Conservation (phyloP, 2,797 vertebrate species). For the Muraenolepis orangiensis region DNA sequence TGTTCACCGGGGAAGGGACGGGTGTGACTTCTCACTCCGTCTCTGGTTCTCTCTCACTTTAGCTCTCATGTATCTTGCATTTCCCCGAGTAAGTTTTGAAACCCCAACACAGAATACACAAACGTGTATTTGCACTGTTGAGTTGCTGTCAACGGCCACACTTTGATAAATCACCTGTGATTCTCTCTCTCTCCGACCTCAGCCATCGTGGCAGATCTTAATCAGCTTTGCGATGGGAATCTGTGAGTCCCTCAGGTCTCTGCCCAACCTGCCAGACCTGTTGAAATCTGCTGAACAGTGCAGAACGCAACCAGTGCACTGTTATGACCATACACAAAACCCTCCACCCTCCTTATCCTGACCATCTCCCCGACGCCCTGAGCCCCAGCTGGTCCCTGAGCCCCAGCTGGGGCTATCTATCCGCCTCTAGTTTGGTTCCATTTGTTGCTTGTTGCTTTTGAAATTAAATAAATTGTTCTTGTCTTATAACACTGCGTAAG, state of each 20-base stretch:
- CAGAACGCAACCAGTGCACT: slow-evolving; percentile 42
- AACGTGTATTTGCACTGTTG: neutral
- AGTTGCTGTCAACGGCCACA: neutral
- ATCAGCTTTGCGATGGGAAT: neutral
- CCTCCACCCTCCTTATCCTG: slow-evolving; percentile 10
- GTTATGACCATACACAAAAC: slow-evolving; percentile 59
- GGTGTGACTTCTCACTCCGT: slow-evolving; percentile 30
- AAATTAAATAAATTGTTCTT: neutral
- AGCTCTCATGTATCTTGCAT: slow-evolving; percentile 21
- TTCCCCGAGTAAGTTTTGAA: neutral
- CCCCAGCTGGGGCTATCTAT: neutral
- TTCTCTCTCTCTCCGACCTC: slow-evolving; percentile 23
- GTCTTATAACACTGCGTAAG: no score
- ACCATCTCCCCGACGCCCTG: neutral
- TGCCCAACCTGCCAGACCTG: slow-evolving; percentile 52
- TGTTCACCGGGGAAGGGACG: slow-evolving; percentile 35
- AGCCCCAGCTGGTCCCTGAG: neutral
- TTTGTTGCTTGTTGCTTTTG: neutral
- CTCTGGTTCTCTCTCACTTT: neutral
- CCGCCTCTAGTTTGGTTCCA: neutral
- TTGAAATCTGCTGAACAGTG: slow-evolving; percentile 57
- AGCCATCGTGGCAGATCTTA: slow-evolving; percentile 31
- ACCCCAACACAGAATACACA: neutral
- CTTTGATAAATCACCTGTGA: neutral
- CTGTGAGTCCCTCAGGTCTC: slow-evolving; percentile 12